Percentiles rank a stretch among this genome's conserved stretches.
These are phyloP conservation scores for Teleogryllus oceanicus DNA, from an alignment of 2,888 invertebrate species.

Conservation along the genomic window DNA sequence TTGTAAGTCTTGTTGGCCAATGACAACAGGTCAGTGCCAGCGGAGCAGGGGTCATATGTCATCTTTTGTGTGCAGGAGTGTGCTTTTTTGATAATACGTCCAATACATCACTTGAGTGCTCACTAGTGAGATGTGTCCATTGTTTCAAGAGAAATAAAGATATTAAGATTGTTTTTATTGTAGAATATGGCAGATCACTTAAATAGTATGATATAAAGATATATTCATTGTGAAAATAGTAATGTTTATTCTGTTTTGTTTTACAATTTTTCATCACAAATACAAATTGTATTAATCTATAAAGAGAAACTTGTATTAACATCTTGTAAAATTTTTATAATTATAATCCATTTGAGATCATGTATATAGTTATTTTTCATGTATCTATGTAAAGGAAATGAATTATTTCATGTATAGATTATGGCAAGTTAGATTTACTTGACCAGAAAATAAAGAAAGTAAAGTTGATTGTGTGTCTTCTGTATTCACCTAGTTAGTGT, in stretches of 20 bases:
- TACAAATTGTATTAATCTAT: background rate
- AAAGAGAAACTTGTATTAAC: background rate
- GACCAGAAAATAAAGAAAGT: slow-evolving; percentile 20
- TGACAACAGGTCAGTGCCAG: too few relatives aligned
- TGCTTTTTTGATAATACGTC: too few relatives aligned
- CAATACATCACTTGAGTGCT: too few relatives aligned
- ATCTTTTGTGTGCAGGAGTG: too few relatives aligned
- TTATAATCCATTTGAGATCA: slow-evolving; percentile 11
- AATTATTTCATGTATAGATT: slow-evolving; percentile 30
- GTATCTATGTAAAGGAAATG: slow-evolving; percentile 33
- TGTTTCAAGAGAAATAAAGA: too few relatives aligned
- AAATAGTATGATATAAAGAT: background rate
- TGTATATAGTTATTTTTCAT: slow-evolving; percentile 31
- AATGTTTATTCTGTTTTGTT: background rate
- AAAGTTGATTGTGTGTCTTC: background rate
- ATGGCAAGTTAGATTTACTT: slow-evolving; percentile 28
- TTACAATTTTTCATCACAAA: background rate
- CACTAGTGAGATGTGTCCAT: too few relatives aligned
- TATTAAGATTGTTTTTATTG: background rate
- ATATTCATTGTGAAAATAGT: background rate
- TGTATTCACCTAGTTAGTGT: too few relatives aligned
- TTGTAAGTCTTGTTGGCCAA: too few relatives aligned
- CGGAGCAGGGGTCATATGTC: too few relatives aligned
- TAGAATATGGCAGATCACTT: background rate
- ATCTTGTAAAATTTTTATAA: slow-evolving; percentile 18